A percentile compares a stretch with the other conserved stretches of the same genome.
phyloP scores from a whole-genome alignment of 1,140 invertebrate species.

The Berghia stephanieae region DNA sequence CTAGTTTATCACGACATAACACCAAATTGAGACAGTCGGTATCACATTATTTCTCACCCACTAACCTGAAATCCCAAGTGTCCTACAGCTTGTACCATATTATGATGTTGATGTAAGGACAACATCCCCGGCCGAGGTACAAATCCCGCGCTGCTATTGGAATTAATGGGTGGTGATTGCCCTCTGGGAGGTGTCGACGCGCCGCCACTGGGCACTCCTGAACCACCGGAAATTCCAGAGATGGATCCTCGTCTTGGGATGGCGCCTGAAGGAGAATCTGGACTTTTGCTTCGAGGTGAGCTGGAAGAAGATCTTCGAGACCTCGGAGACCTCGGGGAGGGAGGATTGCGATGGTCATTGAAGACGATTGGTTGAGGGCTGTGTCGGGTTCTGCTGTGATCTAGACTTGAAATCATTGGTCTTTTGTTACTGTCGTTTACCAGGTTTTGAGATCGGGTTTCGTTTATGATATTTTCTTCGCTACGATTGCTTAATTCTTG shows the following conservation, averaged over 20 bases:
- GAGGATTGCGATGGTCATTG: background rate
- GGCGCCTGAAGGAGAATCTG: slow-evolving; percentile 50
- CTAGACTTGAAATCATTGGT: no score
- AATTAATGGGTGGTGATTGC: background rate
- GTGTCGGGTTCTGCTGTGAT: background rate
- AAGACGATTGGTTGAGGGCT: background rate
- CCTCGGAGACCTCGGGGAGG: slow-evolving; percentile 33
- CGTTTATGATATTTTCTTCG: background rate
- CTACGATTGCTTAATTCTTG: background rate
- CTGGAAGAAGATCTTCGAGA: slow-evolving; percentile 48
- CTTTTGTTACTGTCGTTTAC: background rate
- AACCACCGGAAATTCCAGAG: background rate
- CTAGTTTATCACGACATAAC: no score
- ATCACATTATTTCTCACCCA: no score
- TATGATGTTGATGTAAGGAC: slow-evolving; percentile 47
- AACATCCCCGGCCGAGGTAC: slow-evolving; percentile 58
- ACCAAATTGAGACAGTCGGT: no score
- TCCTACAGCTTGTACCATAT: slow-evolving; percentile 43
- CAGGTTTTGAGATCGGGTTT: background rate
- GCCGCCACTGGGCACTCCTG: background rate
- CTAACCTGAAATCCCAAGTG: slow-evolving; percentile 28
- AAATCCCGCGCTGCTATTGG: slow-evolving; percentile 42
- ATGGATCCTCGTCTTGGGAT: slow-evolving; percentile 18
- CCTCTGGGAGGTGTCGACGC: no score
- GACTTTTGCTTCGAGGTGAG: slow-evolving; percentile 47